Base-by-base conservation (phyloP, 1,140 invertebrate genomes). In the Agrypnia vestita region DNA sequence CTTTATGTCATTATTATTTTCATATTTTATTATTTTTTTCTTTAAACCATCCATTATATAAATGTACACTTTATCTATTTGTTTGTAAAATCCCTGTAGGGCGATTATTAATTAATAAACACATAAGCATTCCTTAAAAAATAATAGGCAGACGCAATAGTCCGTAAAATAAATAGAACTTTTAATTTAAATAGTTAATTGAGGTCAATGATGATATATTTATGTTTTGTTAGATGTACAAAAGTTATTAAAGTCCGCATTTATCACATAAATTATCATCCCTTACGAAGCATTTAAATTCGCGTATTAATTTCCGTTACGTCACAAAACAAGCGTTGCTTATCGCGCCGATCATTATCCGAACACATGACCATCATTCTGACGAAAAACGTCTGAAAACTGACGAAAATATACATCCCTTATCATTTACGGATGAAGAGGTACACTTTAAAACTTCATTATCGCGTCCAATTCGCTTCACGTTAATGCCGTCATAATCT, bases 391-490 rank as follows among this genome's bases (percentile, higher is more conserved):
- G 64, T 69, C 64, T 69, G 64, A 47, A 17, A 47, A 64, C 25
- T 64, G 19, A 64, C 55, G 21, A 59, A 64, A 64, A 64, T 64
- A 25, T 64, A 69, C 25, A 51, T 3, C 64, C 64, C 64, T 69
- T 69, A 69, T 69, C 64, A 69, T 69, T 8, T 21, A 47, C 64
- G 64, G 64, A 46, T 46, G 43, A 69, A 47, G 44, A 47, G 64
- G 46, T 69, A 69, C 64, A 69, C 64, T 69, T 69, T 44, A 19
- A 69, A 69, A 69, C 43, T 69, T 69, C 64, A 69, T 69, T 69
- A 69, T 69, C 44, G 64, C 44, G n/a, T 46, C 64, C 64, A 47
- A 69, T 69, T 47, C 44, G 43, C 43, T 69, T 69, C 64, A 46
- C 64, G 64, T 69, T 69, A 69, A 69, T 69, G 43, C 64, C 44